Conservation (phyloP, 2,888 invertebrate species). For the Noctua janthina region DNA sequence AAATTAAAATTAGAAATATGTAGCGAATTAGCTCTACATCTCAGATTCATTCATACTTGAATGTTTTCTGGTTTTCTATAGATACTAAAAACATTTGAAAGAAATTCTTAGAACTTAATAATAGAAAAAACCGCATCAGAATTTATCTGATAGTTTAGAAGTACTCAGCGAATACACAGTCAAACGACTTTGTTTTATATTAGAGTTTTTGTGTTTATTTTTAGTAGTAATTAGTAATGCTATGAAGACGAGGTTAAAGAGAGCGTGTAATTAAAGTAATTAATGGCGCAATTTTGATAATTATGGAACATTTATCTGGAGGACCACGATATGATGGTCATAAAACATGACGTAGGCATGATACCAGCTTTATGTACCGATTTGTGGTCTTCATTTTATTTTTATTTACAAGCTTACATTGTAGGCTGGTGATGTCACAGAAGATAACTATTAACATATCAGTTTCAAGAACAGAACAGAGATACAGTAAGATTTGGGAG, state of each 20-base stretch:
- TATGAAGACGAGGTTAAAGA: slow-evolving; percentile 42
- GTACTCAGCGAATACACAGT: not conserved
- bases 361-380: slow-evolving; percentile 9
- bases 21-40: not conserved
- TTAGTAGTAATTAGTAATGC: slow-evolving; percentile 35
- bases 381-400: slow-evolving; percentile 10
- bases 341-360: slow-evolving; percentile 18
- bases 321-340: slow-evolving; percentile 14
- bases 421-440: not conserved
- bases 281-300: slow-evolving; percentile 25
- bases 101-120: not conserved
- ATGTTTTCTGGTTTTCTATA: slow-evolving; percentile 5
- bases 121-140: not conserved
- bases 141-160: not conserved
- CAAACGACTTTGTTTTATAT: not conserved
- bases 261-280: slow-evolving; percentile 28
- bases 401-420: slow-evolving; percentile 14
- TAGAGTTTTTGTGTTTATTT: slow-evolving; percentile 3
- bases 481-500: not conserved
- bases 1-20: not conserved
- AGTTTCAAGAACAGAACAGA: not conserved
- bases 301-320: slow-evolving; percentile 11
- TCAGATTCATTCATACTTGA: not conserved
- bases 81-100: not conserved
- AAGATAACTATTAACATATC: not conserved